These are phyloP conservation scores for Drosophila rellima DNA, from an alignment of 2,888 invertebrate genomes.

Conservation along the genomic window DNA sequence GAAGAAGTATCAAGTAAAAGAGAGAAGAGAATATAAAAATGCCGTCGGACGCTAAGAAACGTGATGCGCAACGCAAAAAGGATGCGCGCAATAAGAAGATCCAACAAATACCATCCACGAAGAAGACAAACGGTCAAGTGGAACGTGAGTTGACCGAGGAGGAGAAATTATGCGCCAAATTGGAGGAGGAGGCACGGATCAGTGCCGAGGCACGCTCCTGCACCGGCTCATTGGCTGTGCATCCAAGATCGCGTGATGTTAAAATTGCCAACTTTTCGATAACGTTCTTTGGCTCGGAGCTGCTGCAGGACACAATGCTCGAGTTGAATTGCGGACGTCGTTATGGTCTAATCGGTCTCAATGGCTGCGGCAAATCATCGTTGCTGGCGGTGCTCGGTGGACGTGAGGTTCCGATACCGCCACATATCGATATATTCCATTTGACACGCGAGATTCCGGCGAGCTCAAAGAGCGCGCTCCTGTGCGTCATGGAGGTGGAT, in stretches of 20 bases:
- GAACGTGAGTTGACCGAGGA: constrained; percentile 85
- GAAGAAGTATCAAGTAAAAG: constrained; percentile 2
- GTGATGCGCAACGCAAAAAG: constrained; percentile 98
- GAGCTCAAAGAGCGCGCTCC: constrained; percentile 97
- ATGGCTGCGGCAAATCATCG: constrained; percentile 99
- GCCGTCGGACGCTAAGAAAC: constrained; percentile 99
- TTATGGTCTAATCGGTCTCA: constrained; percentile 98
- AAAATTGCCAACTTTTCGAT: constrained; percentile 98
- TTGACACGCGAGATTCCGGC: constrained; percentile 99
- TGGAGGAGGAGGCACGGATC: constrained; percentile 96
- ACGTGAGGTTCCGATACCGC: constrained; percentile 97
- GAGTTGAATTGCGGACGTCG: constrained; percentile 99
- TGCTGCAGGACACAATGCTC: constrained; percentile 97
- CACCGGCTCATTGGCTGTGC: constrained; percentile 97
- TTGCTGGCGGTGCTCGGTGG: constrained; percentile 95
- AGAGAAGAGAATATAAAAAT: constrained; percentile 86
- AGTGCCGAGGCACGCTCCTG: constrained; percentile 97
- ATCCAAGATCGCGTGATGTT: constrained; percentile 97
- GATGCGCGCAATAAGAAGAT: constrained; percentile 90
- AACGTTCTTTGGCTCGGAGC: constrained; percentile 98
- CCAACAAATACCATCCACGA: constrained; percentile 86
- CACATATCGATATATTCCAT: constrained; percentile 99
- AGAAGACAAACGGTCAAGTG: constrained; percentile 87
- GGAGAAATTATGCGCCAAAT: constrained; percentile 93
- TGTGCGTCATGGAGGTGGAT: constrained; percentile 99